Base-by-base conservation (phyloP, 2,888 invertebrate genomes). In the Rhyacophila evoluta region DNA sequence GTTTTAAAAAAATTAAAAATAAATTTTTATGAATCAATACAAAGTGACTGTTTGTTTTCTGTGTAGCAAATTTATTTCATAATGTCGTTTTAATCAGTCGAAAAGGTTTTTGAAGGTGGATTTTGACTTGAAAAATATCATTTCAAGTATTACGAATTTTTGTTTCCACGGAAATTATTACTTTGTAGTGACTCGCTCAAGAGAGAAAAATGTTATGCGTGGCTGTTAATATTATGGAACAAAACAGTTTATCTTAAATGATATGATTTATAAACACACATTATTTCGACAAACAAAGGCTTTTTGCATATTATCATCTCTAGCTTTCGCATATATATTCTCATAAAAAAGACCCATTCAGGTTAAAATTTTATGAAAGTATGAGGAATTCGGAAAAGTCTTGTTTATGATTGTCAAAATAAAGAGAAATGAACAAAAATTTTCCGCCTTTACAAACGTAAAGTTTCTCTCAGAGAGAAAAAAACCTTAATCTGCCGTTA, bases 351-450 rank as follows among this genome's bases (percentile, higher is more conserved):
- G 12, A n/a, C 29, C 29, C 69, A 69, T 69, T 69, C 69, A 69
- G 29, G 33, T 69, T 69, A 69, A 69, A 69, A 29, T 69, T 69
- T 12, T 15, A 69, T n/a, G 69, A 69, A 69, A 69, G 69, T 69
- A 69, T 28, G 29, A 69, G 28, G 69, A 8, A 69, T 69, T 69
- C 29, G 28, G n/a, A 33, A 29, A 28, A 69, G 12, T 69, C 69
- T 69, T 33, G 69, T 33, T 33, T 55, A 55, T 55, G 55, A 19
- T 55, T 55, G 55, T 55, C 55, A 55, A 55, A 55, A 55, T 55
- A 55, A 55, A 55, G 55, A 55, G 55, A 55, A 55, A 55, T 55
- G 55, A 55, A 55, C 55, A 19, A 55, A 55, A 55, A 55, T 55
- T 55, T 55, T 55, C 55, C 15, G 19, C 55, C 25, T 55, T 10